Conservation (phyloP, 2,797 vertebrate species). For the Tamandua tetradactyla region DNA sequence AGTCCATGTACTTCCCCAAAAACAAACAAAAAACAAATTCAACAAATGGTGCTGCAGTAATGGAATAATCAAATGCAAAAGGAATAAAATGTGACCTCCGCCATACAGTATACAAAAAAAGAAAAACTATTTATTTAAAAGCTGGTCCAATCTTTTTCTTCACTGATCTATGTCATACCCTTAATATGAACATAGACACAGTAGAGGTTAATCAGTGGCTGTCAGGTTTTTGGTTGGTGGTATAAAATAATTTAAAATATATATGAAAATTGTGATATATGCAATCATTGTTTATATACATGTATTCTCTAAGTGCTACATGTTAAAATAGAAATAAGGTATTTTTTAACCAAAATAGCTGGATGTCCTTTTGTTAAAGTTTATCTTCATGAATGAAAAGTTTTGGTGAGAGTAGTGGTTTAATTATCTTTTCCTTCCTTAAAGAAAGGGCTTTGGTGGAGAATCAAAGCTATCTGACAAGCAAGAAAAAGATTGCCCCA, state of each 20-base stretch:
- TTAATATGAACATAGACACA: neutral
- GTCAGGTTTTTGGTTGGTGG: neutral
- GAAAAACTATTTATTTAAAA: too few relatives aligned
- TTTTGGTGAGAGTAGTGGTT: neutral
- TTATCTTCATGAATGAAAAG: neutral
- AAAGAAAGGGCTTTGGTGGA: neutral
- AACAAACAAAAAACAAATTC: too few relatives aligned
- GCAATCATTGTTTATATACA: neutral
- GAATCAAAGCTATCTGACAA: neutral
- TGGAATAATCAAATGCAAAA: too few relatives aligned
- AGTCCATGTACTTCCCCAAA: too few relatives aligned
- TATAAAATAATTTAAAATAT: neutral
- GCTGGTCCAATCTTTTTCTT: neutral
- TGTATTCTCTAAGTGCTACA: neutral
- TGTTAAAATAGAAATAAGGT: neutral
- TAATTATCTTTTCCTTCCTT: neutral
- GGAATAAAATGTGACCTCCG: too few relatives aligned
- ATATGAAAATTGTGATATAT: neutral
- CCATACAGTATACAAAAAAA: too few relatives aligned
- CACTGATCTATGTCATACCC: neutral
- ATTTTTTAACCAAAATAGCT: neutral
- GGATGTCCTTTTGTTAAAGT: neutral
- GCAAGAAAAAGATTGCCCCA: neutral
- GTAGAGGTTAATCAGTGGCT: neutral
- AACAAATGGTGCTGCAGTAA: too few relatives aligned